Evolutionary conservation across 2,797 vertebrate genomes (phyloP), one percentile per base, ranked within the genome.

Genomic region (Gymnoscopelus braueri): DNA sequence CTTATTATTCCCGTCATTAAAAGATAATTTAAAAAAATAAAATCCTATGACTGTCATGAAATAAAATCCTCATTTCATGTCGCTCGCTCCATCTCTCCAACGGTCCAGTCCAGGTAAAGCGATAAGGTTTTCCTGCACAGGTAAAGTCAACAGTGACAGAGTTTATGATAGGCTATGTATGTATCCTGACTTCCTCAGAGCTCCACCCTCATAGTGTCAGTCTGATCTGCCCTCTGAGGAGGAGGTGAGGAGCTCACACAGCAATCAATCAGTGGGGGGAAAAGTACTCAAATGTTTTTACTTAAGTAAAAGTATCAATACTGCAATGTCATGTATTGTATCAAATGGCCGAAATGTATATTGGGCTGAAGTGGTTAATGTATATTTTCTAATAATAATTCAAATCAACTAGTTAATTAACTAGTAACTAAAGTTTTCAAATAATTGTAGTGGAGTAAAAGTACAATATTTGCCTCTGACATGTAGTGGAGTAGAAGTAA

Each of bases 21-120:
- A 47, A 74, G 68, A 61, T 60, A 60, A 75, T 2, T 6, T 7
- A 2, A 9, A 35, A 35, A 35, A 5, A 9, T 1, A 39, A 39
- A 44, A 44, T 44, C 39, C 39, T 44, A 29, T 4, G 39, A 44
- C 39, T 44, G 39, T 44, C 39, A 67, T 69, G 69, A 69, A 75
- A 80, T 78, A 84, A 71, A 60, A 88, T 93, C 89, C 91, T 89
- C 83, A 78, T 63, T 62, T 86, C 64, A 77, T 14, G 54, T 15
- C 68, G 6, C 63, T 48, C 39, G 19, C 64, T 83, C 71, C 77
- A 75, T 79, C 50, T 79, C 50, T 72, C 71, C 50, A 71, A n/a
- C 65, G 59, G 10, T 84, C 75, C 81, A 77, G 10, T 84, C 75
- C 81, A 77, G 71, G 75, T 78, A 77, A 63, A 66, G 68, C 24